phyloP scores from a whole-genome alignment of 2,797 vertebrate genomes.

The Pelobates cultripes region DNA sequence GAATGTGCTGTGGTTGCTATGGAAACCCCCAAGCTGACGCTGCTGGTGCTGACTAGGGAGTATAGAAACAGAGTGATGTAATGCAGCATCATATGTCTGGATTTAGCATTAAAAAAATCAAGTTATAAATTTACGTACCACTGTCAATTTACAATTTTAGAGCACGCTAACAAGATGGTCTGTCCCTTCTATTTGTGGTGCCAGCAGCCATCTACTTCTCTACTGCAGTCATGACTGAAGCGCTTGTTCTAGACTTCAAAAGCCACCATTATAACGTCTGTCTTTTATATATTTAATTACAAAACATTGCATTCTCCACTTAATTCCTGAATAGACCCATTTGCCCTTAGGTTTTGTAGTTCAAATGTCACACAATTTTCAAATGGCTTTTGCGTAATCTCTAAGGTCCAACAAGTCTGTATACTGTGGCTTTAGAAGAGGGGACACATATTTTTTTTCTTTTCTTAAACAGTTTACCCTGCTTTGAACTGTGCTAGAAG shows the following conservation, averaged over 20 bases:
- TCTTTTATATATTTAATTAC: constrained; percentile 46
- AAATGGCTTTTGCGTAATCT: constrained; percentile 31
- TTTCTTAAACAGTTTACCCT: constrained; percentile 28
- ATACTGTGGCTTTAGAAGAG: constrained; percentile 24
- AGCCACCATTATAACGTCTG: constrained; percentile 41
- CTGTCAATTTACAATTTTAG: no score
- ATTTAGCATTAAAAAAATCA: no score
- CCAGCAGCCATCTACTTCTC: constrained; percentile 31
- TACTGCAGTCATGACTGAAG: constrained; percentile 24
- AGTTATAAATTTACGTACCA: no score
- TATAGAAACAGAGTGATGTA: no score
- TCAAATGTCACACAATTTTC: constrained; percentile 25
- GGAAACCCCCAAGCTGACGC: no score
- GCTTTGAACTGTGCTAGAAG: constrained; percentile 33
- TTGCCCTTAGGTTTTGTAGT: constrained; percentile 37
- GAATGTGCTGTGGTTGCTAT: no score
- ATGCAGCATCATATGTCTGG: no score
- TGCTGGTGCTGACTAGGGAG: no score
- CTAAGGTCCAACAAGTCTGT: constrained; percentile 26
- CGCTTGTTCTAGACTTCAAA: constrained; percentile 21
- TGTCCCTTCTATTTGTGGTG: background rate
- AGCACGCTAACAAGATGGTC: no score
- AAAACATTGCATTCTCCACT: constrained; percentile 35
- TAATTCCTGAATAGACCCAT: constrained; percentile 16
- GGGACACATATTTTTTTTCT: constrained; percentile 33